Conservation (phyloP, 2,113 vertebrate species). For the Theropithecus gelada region DNA sequence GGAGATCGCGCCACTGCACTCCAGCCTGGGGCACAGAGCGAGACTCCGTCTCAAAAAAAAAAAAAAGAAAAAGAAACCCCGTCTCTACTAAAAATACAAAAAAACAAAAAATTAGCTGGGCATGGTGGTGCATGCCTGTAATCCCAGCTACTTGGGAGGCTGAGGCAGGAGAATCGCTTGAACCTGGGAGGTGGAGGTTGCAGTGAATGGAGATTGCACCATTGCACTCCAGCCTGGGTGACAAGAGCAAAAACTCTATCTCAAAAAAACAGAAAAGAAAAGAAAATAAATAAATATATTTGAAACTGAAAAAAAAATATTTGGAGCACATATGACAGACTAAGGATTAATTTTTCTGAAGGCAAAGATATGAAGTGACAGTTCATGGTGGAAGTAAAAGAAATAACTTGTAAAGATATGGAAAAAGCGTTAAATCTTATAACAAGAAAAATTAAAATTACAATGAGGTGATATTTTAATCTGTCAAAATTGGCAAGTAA, state of each 20-base stretch:
- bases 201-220: background rate
- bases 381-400: background rate
- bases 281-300: background rate
- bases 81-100: background rate
- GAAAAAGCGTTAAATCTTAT: background rate
- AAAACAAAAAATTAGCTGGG: background rate
- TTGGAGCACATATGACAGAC: background rate
- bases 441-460: background rate
- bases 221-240: background rate
- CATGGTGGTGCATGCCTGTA: background rate
- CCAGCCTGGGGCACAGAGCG: too few relatives aligned
- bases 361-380: background rate
- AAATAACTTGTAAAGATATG: background rate
- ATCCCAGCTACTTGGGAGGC: background rate
- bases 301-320: background rate
- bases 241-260: background rate
- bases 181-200: background rate
- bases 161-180: background rate
- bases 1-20: too few relatives aligned
- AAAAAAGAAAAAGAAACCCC: background rate
- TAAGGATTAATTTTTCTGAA: background rate
- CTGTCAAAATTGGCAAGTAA: background rate
- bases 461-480: background rate
- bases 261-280: background rate
- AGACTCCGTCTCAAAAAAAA: too few relatives aligned